Evolutionary conservation across 1,140 invertebrate species (phyloP).

Genomic region (Papilio machaon): DNA sequence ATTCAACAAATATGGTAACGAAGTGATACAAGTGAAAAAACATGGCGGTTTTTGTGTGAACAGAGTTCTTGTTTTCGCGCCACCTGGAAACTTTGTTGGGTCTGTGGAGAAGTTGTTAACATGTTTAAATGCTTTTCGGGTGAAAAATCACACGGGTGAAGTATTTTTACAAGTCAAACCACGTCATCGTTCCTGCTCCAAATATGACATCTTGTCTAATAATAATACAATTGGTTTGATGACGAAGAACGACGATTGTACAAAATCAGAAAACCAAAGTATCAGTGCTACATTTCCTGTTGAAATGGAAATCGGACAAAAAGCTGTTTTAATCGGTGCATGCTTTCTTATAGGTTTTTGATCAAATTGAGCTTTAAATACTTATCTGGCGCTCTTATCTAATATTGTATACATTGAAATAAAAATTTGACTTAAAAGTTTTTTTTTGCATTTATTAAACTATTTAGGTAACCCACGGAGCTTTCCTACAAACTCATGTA

Average conservation of each 20-base stretch:
- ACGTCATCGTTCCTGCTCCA: constrained; percentile 29
- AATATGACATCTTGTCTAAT: constrained; percentile 45
- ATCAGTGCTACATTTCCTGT: constrained; percentile 54
- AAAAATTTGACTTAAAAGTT: too few relatives aligned
- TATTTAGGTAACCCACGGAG: too few relatives aligned
- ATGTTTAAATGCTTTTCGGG: constrained; percentile 44
- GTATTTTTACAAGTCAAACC: constrained; percentile 49
- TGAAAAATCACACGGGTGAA: constrained; percentile 46
- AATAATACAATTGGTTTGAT: constrained; percentile 46
- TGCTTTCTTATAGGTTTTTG: constrained; percentile 55
- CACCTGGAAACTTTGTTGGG: constrained; percentile 55
- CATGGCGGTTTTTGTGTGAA: constrained; percentile 47
- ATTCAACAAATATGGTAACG: constrained; percentile 63
- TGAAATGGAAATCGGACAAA: constrained; percentile 49
- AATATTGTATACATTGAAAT: neutral
- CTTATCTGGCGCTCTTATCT: neutral
- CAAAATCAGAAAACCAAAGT: constrained; percentile 42
- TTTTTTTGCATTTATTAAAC: too few relatives aligned
- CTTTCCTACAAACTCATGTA: too few relatives aligned
- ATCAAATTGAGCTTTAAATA: constrained; percentile 41
- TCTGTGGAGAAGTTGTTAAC: constrained; percentile 41
- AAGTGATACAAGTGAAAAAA: constrained; percentile 57
- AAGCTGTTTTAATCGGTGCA: constrained; percentile 57
- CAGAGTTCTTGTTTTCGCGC: constrained; percentile 54
- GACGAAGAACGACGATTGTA: constrained; percentile 35